Base-by-base conservation (phyloP, 2,888 invertebrate species). In the Tromatobia lineatoria region DNA sequence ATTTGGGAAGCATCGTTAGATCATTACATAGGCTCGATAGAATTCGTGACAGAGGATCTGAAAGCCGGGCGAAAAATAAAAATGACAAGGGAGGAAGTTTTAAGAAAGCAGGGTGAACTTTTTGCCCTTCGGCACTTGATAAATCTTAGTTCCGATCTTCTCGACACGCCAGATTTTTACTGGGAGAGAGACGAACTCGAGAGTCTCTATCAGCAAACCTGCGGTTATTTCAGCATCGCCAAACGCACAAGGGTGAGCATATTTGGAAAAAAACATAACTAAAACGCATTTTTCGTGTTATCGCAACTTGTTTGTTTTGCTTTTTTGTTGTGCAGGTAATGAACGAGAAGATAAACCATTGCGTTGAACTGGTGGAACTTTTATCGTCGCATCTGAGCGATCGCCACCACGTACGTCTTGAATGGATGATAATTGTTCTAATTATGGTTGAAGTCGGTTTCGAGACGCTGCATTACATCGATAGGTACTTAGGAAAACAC, bases 151-250 rank as follows among this genome's bases (percentile, higher is more conserved):
- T 99, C 99, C 0, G 99, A 99, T 94, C 94, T 99, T 59, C 94
- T 99, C 87, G 99, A 99, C 93, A 98, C 98, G 0, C 99, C 99
- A 0, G 99, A 99, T 94, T 99, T 99, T 94, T 99, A 99, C 94
- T 99, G 99, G 99, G 99, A 99, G 91, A 96, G 98, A 75, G 98
- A 99, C 89, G 95, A 97, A 76, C 94, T 99, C 42, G 99, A 99
- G 94, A 94, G 94, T 0, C 94, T 99, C 7, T 99, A 99, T 94
- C 95, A 96, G 81, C 96, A 96, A 91, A 97, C 97, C 0, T 97
- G 97, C 85, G 95, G 96, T 1, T 98, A 99, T 94, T 97, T 99
- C 90, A 97, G 96, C 86, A 97, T 99, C 83, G 94, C 96, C 0
- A 96, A 97, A 88, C 95, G 99, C 85, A 98, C 98, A 10, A 96